Evolutionary conservation across 2,113 vertebrate species (phyloP).

Genomic region (Gasterosteus aculeatus): DNA sequence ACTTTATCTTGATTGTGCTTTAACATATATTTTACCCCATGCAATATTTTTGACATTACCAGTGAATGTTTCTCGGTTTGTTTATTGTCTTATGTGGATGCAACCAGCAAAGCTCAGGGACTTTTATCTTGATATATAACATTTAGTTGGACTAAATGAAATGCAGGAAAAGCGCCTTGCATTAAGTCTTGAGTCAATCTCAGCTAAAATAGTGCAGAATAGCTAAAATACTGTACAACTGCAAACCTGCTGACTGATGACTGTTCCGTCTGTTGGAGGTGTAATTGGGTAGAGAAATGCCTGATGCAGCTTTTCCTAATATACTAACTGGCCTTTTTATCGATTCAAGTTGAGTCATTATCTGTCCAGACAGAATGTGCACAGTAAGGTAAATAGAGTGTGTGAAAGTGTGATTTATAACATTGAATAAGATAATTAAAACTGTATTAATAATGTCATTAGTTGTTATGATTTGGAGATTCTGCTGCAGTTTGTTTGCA

Average conservation of each 20-base stretch:
- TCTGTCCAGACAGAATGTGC: slow-evolving; percentile 28
- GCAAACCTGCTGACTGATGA: slow-evolving; percentile 32
- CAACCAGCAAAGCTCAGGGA: not conserved
- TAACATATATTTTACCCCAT: not conserved
- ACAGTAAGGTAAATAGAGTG: slow-evolving; percentile 3
- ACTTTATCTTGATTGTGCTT: not conserved
- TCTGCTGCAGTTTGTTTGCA: not conserved
- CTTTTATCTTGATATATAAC: not conserved
- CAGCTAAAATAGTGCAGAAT: slow-evolving; percentile 28
- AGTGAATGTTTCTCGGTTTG: not conserved
- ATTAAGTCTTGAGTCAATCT: slow-evolving; percentile 2
- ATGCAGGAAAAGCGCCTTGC: not conserved
- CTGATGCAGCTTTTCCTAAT: slow-evolving; percentile 54
- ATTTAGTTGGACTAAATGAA: not conserved
- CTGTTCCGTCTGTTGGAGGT: slow-evolving; percentile 16
- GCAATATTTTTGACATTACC: not conserved
- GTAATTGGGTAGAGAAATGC: slow-evolving; percentile 45
- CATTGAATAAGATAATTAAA: slow-evolving; percentile 1
- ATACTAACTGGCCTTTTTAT: slow-evolving; percentile 43
- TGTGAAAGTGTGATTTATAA: not conserved
- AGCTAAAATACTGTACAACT: slow-evolving; percentile 11
- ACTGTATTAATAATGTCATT: not conserved
- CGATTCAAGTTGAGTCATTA: slow-evolving; percentile 27
- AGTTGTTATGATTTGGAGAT: slow-evolving; percentile 10
- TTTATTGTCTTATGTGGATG: not conserved